These are phyloP conservation scores for Chrosomus eos DNA, from an alignment of 2,797 vertebrate genomes.

Conservation along the genomic window DNA sequence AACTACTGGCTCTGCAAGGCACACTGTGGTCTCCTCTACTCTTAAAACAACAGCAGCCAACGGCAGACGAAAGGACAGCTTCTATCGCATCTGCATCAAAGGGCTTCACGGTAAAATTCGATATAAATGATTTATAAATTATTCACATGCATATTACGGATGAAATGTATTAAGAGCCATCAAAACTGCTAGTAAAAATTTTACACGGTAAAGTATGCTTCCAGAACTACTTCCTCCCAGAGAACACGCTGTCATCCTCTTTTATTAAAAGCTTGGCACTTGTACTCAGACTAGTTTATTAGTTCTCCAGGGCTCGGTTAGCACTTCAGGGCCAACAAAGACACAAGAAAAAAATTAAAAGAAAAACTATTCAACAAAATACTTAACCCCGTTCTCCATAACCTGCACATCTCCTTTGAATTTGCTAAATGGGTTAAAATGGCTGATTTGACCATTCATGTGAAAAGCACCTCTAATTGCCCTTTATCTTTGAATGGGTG, in stretches of 20 bases:
- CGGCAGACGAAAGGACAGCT: neutral
- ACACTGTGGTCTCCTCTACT: neutral
- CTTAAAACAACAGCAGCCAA: constrained; percentile 18
- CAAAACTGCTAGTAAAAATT: constrained; percentile 26
- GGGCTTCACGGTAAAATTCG: neutral
- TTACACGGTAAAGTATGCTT: constrained; percentile 1
- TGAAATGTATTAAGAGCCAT: constrained; percentile 21
- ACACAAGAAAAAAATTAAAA: constrained; percentile 52
- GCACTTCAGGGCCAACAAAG: constrained; percentile 49
- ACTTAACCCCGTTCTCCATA: constrained; percentile 49
- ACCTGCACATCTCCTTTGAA: neutral
- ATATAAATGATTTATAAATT: constrained; percentile 21
- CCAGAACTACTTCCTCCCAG: constrained; percentile 24
- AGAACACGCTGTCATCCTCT: constrained; percentile 34
- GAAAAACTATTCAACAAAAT: constrained; percentile 33
- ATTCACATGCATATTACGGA: neutral
- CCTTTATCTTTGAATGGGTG: constrained; percentile 16
- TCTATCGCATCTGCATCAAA: neutral
- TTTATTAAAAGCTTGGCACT: constrained; percentile 49
- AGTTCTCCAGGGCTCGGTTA: constrained; percentile 46
- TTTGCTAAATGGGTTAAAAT: constrained; percentile 31
- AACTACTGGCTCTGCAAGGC: constrained; percentile 7
- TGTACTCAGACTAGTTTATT: constrained; percentile 43
- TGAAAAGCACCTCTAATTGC: constrained; percentile 33
- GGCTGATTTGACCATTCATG: constrained; percentile 32